Base-by-base conservation (phyloP, 2,888 invertebrate species). In the Nesidiocoris tenuis region DNA sequence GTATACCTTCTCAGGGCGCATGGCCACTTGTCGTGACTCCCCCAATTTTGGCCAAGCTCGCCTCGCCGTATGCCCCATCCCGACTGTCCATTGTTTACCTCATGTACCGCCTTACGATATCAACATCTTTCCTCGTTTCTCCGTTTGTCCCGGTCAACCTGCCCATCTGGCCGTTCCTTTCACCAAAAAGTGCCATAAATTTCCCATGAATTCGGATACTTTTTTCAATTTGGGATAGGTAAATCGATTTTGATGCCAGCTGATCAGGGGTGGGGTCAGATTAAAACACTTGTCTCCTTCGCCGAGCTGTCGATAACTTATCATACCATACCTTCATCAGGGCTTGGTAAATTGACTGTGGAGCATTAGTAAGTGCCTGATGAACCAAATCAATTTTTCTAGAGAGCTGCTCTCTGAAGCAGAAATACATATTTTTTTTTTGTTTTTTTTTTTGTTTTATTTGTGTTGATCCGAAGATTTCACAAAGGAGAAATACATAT, bases 1-100 rank as follows among this genome's bases (percentile, higher is more conserved):
- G 67, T 55, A 68, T 24, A 16, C 63, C 19, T 24, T 19, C 59
- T 22, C 61, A 70, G 57, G 70, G 59, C 39, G 39, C 39, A 39
- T 39, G 39, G 39, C 12, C 70, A 70, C 70, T 70, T 70, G 70
- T 70, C 70, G 70, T 70, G 70, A 70, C 70, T 70, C 70, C 24
- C 70, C 70, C 70, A 61, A 70, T 70, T 70, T 70, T 59, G 70
- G 70, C 70, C 70, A 70, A 70, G 59, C 70, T 70, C 70, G 70
- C 70, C 70, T 18, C 56, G 39, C 21, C 23, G 18, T 21, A 22
- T 63, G 1, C 25, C 39, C 18, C 55, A 16, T 68, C 67, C 56
- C n/a, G 59, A 59, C 70, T 18, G 70, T 18, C 70, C 70, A 70
- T 70, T 70, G 70, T 70, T 70, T 59, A 18, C n/a, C n/a, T n/a